Evolutionary conservation across 2,797 vertebrate genomes (phyloP).

Genomic region (Molossus alvarezi): DNA sequence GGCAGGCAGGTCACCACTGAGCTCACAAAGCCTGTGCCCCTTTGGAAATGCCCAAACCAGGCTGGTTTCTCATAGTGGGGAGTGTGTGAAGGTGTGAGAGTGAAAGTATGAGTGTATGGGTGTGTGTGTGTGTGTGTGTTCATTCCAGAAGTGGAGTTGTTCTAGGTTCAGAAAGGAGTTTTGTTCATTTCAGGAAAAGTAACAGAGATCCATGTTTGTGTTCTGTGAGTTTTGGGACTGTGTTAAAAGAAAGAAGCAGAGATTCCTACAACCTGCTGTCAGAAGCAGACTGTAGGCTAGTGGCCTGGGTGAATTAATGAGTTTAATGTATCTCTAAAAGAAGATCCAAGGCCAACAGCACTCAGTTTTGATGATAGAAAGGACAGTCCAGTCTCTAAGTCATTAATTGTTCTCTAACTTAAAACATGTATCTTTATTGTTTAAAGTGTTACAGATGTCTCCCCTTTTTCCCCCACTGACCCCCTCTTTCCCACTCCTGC

Average conservation of each 20-base stretch:
- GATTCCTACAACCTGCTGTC: background rate
- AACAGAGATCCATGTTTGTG: conserved; percentile 17
- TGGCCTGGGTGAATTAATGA: background rate
- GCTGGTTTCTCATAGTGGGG: background rate
- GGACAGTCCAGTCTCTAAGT: background rate
- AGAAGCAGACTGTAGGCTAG: background rate
- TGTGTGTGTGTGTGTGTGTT: rapidly evolving
- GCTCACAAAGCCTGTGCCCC: background rate
- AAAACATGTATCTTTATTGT: too few relatives aligned
- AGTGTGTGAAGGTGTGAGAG: background rate
- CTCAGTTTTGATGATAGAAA: background rate
- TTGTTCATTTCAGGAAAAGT: conserved; percentile 49
- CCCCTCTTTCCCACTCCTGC: too few relatives aligned
- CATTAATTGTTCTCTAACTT: background rate
- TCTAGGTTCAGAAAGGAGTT: conserved; percentile 27
- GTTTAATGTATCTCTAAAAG: conserved; percentile 5
- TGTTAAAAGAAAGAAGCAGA: conserved; percentile 25
- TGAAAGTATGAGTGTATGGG: too few relatives aligned
- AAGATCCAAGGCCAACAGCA: background rate
- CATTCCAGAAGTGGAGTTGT: background rate
- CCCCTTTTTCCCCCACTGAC: too few relatives aligned
- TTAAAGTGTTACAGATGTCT: too few relatives aligned
- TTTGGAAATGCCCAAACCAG: background rate
- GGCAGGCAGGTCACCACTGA: background rate
- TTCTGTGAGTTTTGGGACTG: conserved; percentile 35